Evolutionary conservation across 2,888 invertebrate genomes (phyloP), one percentile per base, ranked within the genome.

Genomic region (Junonia oenone): DNA sequence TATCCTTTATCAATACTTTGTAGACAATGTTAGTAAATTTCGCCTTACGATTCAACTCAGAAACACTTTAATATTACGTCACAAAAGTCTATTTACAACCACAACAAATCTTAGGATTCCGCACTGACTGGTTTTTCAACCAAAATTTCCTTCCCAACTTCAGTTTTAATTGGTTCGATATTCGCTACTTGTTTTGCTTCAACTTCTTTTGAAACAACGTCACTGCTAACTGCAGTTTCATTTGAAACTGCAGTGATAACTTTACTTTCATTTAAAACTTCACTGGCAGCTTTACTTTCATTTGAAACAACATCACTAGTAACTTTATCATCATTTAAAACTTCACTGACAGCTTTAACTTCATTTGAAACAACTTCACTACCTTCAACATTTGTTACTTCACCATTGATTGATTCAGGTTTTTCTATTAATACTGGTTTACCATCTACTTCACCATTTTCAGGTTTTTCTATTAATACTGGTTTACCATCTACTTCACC

Each of bases 401-500:
- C n/a, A n/a, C n/a, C n/a, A n/a, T n/a, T n/a, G n/a, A n/a, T n/a
- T n/a, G n/a, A n/a, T n/a, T n/a, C n/a, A n/a, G n/a, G n/a, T n/a
- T n/a, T n/a, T n/a, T n/a, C n/a, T 56, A 73, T 63, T 43, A 73
- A 72, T 6, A 73, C 66, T 9, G 75, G 56, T 63, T 78, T 48
- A 11, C 5, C 37, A 27, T 38, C 27, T n/a, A n/a, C n/a, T n/a
- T n/a, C n/a, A n/a, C n/a, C n/a, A n/a, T n/a, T n/a, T n/a, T n/a
- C n/a, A n/a, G n/a, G n/a, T n/a, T n/a, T n/a, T n/a, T n/a, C n/a
- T 56, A 73, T 63, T 43, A 73, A 72, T 6, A 73, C 66, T 9
- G 75, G 56, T 63, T 78, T 48, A 11, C 5, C 37, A 27, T 38
- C 27, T 6, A 46, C 17, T 19, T 33, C 13, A 37, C 38, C 22